Evolutionary conservation across 2,797 vertebrate species (phyloP), one percentile per base, ranked within the genome.

Genomic region (Mormyrus proboscirostris): DNA sequence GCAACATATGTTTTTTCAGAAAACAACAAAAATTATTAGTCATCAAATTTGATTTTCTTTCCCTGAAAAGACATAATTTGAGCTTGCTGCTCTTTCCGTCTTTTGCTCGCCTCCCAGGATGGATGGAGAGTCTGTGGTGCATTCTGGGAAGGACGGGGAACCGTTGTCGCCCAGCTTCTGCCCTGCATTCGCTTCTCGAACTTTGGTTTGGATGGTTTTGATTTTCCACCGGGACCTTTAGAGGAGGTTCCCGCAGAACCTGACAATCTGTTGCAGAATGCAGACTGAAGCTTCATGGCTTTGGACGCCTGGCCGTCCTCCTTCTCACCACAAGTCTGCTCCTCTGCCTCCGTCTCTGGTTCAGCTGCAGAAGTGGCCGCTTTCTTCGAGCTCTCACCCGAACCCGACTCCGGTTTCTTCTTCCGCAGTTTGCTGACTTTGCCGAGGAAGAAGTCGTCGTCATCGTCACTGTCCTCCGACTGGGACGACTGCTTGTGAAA

Each of bases 61-160:
- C 98, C 98, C 90, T 98, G 97, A 94, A 99, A 99, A 84, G 95
- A 96, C 93, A 96, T 89, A 90, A 99, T 98, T 92, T 98, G 96
- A 92, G 97, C 96, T 53, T 96, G 95, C 90, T 99, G 97, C 86
- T 98, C 97, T 91, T 97, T 98, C 82, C 96, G 97, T 90, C 95
- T 97, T 92, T 92, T 96, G 94, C 98, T 99, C 69, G 98, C 98
- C 95, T 99, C 98, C 98, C 98, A 99, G 0, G 98, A 99, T 1
- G 98, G 98, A 95, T 99, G 98, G 93, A 99, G 96, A 2, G 96
- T 92, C 85, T 96, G 95, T 33, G 96, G 93, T 57, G 89, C 89
- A 50, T 84, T 90, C 44, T 92, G 91, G 57, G 93, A 94, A 88
- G 90, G 92, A 25, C 0, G 91, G 83, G 88, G 44, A 4, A 10